Evolutionary conservation across 2,888 invertebrate genomes (phyloP), one percentile per base, ranked within the genome.

Genomic region (Achlya flavicornis): DNA sequence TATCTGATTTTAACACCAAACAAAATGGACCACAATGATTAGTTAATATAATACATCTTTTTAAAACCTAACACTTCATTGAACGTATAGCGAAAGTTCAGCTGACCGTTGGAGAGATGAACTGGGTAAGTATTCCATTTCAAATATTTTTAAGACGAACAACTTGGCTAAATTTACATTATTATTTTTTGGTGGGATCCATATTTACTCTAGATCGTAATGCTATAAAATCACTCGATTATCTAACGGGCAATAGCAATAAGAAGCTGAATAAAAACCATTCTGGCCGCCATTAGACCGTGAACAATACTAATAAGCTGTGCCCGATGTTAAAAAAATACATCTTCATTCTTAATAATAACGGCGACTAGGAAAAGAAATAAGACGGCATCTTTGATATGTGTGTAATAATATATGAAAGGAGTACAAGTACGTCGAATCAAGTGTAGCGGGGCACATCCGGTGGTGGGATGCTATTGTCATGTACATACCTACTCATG

Each of bases 291-390:
- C 81, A 88, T 87, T 86, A 86, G 80, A 84, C 77, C 82, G 80
- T 80, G 84, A 82, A 84, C 84, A 74, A 78, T 80, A 84, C 81
- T 88, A 87, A 88, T 89, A 86, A 87, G 84, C 78, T 80, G 75
- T 78, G 79, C 78, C 77, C 78, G 81, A 76, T 80, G 74, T 76
- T 71, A 91, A 90, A 90, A 38, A 92, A 91, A 82, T 81, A 85
- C 87, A 82, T 83, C 85, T 87, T 88, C 89, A 90, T 86, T 85
- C 84, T 78, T 74, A 80, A 85, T 84, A 41, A 88, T 90, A 89
- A 88, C 84, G 87, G 79, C 80, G 80, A 81, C 82, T 84, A 83
- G 80, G 82, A 88, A 88, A 87, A 87, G 88, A 87, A 88, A 87
- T 89, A 87, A 83, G 84, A 83, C 84, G 81, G 85, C 70, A 74